Conservation (phyloP, 37 sponge, comb jelly and placozoan species). For the Mnemiopsis leidyi region DNA sequence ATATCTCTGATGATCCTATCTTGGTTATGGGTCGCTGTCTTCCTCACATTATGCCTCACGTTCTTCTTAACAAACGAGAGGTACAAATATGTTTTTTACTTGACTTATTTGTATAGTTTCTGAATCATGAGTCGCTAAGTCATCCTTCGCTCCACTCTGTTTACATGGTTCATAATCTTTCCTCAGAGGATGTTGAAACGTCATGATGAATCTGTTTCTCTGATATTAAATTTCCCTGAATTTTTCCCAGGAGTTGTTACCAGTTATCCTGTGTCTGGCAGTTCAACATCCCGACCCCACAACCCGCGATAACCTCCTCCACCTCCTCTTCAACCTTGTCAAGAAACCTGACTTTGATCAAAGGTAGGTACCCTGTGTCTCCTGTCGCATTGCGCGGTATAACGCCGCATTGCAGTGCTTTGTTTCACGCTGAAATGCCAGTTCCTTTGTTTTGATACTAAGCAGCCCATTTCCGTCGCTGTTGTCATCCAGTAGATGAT, state of each 20-base stretch:
- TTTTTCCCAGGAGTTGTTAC: conserved; percentile 85
- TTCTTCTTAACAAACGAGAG: conserved; percentile 80
- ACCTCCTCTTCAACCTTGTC: conserved; percentile 83
- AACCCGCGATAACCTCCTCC: conserved; percentile 73
- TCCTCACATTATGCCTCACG: conserved; percentile 76
- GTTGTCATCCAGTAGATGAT: no score
- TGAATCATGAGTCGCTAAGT: no score
- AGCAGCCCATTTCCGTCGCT: background rate
- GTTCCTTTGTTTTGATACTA: background rate
- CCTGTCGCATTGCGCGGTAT: no score
- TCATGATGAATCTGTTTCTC: no score
- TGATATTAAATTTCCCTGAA: no score
- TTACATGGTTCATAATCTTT: no score
- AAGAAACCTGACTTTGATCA: conserved; percentile 79
- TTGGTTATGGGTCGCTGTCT: conserved; percentile 73
- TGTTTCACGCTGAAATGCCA: no score
- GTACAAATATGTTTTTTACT: no score
- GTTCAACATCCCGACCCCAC: conserved; percentile 73
- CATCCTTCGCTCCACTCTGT: no score
- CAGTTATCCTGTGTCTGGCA: conserved; percentile 76
- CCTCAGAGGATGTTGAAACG: no score
- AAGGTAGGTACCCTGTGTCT: conserved; percentile 65
- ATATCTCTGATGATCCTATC: conserved; percentile 69
- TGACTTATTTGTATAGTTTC: no score
- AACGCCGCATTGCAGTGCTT: background rate